A percentile compares a stretch with the other conserved stretches of the same genome.
phyloP scores from a whole-genome alignment of 2,113 vertebrate genomes.

The Crypturellus undulatus region DNA sequence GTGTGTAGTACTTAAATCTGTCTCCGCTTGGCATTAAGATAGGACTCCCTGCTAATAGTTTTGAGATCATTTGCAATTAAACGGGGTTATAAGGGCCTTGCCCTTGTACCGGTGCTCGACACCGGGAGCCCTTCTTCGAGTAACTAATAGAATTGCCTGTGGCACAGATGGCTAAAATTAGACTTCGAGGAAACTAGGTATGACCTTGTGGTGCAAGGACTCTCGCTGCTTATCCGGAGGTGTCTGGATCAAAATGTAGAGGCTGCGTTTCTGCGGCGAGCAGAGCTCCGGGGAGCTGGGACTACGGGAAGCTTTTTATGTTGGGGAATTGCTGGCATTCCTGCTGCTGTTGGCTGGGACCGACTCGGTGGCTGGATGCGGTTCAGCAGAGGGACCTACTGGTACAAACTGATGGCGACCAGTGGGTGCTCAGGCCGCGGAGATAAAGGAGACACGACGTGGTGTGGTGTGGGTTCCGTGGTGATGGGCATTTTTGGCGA shows the following conservation, averaged over 20 bases:
- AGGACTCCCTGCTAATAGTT: rapidly evolving
- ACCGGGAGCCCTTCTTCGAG: background rate
- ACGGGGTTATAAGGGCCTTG: background rate
- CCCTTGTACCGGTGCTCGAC: background rate
- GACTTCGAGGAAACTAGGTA: background rate
- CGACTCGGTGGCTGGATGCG: rapidly evolving
- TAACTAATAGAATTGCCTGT: slow-evolving; percentile 1
- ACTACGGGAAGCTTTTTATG: background rate
- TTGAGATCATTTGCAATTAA: background rate
- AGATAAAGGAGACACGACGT: background rate
- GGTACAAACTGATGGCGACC: background rate
- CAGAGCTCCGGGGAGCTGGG: rapidly evolving
- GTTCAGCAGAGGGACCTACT: background rate
- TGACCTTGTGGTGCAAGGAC: slow-evolving; percentile 42
- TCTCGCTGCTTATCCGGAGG: background rate
- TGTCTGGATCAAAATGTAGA: background rate
- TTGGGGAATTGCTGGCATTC: rapidly evolving
- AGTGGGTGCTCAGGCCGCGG: background rate
- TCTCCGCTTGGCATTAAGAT: background rate
- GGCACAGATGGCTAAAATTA: slow-evolving; percentile 57
- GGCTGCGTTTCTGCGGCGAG: background rate
- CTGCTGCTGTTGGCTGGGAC: background rate
- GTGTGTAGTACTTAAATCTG: background rate
- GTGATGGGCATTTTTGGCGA: background rate
- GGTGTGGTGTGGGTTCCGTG: rapidly evolving